phyloP scores from a whole-genome alignment of 2,888 invertebrate genomes.

The Plebejus argus region DNA sequence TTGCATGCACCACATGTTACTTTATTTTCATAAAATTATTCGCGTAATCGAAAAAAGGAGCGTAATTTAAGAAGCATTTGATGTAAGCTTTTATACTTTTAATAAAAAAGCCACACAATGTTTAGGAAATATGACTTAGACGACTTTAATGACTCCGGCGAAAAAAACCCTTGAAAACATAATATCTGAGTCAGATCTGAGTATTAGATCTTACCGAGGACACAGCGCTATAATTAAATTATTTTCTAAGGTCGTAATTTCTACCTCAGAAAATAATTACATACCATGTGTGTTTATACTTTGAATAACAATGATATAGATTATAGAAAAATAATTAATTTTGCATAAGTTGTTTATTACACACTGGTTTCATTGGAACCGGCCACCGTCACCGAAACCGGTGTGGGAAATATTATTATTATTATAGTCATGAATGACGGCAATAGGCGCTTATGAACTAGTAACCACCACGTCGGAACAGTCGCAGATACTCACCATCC shows the following conservation, averaged over 20 bases:
- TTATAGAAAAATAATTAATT: background rate
- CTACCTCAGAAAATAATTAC: too few relatives aligned
- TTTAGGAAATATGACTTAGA: background rate
- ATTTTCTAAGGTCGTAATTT: background rate
- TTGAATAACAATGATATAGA: background rate
- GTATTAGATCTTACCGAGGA: background rate
- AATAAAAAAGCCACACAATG: background rate
- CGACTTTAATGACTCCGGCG: background rate
- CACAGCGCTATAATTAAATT: background rate
- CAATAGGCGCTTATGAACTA: too few relatives aligned
- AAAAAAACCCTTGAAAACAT: background rate
- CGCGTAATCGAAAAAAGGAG: too few relatives aligned
- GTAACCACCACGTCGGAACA: constrained; percentile 39
- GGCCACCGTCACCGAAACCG: too few relatives aligned
- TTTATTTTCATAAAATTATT: too few relatives aligned
- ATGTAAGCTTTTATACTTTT: too few relatives aligned
- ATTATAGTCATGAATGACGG: too few relatives aligned
- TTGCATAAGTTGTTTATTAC: background rate
- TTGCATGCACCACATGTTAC: too few relatives aligned
- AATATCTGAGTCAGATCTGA: too few relatives aligned
- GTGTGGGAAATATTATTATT: too few relatives aligned
- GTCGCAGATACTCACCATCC: constrained; percentile 62
- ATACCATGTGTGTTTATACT: background rate
- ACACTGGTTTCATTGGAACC: too few relatives aligned
- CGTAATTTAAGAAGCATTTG: too few relatives aligned